These are phyloP conservation scores for Macrochelys suwanniensis DNA, from an alignment of 2,797 vertebrate genomes.

Conservation along the genomic window DNA sequence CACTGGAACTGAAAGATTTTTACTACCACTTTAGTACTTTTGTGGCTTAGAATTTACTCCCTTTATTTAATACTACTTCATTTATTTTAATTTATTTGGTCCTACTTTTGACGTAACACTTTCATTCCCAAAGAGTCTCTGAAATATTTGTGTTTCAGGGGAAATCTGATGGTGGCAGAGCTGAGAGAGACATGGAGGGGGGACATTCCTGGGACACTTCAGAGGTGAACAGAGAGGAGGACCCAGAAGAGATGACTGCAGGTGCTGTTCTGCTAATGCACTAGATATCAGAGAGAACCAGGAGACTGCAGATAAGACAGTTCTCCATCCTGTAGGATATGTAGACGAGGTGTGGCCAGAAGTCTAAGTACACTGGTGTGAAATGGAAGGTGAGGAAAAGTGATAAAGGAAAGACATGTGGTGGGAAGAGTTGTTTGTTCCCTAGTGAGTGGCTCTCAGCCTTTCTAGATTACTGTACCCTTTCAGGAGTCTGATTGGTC, in stretches of 20 bases:
- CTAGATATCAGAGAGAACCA: not conserved
- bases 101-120: not conserved
- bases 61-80: not conserved
- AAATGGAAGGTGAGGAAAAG: not conserved
- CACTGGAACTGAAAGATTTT: not conserved
- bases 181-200: not conserved
- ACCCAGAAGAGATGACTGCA: not conserved
- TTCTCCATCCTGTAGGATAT: not conserved
- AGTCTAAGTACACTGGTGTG: not conserved
- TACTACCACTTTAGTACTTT: not conserved
- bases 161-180: not conserved
- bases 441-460: fast-evolving
- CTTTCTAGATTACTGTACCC: too few relatives aligned
- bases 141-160: not conserved
- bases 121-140: not conserved
- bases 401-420: constrained; percentile 20
- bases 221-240: not conserved
- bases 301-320: not conserved
- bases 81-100: not conserved
- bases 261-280: not conserved
- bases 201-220: not conserved
- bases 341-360: not conserved
- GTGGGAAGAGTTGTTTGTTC: constrained; percentile 33
- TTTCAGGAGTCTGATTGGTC: too few relatives aligned
- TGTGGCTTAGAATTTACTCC: not conserved